A percentile compares a stretch with the other conserved stretches of the same genome.
phyloP scores from a whole-genome alignment of 2,113 vertebrate species.

The Cephalopterus ornatus region DNA sequence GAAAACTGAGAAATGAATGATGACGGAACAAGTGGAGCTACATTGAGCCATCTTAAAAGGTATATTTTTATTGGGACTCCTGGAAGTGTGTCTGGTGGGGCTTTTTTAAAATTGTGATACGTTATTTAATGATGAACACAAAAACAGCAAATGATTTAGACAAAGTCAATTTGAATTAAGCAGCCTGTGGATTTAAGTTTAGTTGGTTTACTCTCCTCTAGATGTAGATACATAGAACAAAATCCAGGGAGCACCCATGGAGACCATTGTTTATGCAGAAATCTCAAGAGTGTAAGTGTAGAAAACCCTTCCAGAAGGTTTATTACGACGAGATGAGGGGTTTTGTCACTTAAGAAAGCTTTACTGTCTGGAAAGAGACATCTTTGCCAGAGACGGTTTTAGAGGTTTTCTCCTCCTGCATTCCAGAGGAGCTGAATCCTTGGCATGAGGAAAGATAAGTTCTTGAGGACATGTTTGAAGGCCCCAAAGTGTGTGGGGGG shows the following conservation, averaged over 20 bases:
- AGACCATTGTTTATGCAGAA: background rate
- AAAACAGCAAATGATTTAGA: background rate
- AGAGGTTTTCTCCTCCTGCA: too few relatives aligned
- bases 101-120: background rate
- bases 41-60: background rate
- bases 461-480: too few relatives aligned
- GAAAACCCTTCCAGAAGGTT: too few relatives aligned
- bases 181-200: background rate
- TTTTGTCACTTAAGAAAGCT: too few relatives aligned
- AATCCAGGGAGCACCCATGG: background rate
- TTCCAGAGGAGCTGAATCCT: too few relatives aligned
- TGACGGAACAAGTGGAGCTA: background rate
- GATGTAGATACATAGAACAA: background rate
- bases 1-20: background rate
- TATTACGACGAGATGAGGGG: too few relatives aligned
- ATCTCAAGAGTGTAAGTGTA: background rate
- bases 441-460: too few relatives aligned
- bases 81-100: background rate
- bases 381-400: too few relatives aligned
- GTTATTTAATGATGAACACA: background rate
- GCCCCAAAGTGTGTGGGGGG: too few relatives aligned
- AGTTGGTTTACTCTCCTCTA: background rate
- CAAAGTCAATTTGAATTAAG: background rate
- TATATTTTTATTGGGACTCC: background rate
- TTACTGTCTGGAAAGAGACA: too few relatives aligned